A percentile compares a stretch with the other conserved stretches of the same genome.
These are phyloP conservation scores for Drosophila kanapiae DNA, from an alignment of 1,140 invertebrate genomes.

Conservation along the genomic window DNA sequence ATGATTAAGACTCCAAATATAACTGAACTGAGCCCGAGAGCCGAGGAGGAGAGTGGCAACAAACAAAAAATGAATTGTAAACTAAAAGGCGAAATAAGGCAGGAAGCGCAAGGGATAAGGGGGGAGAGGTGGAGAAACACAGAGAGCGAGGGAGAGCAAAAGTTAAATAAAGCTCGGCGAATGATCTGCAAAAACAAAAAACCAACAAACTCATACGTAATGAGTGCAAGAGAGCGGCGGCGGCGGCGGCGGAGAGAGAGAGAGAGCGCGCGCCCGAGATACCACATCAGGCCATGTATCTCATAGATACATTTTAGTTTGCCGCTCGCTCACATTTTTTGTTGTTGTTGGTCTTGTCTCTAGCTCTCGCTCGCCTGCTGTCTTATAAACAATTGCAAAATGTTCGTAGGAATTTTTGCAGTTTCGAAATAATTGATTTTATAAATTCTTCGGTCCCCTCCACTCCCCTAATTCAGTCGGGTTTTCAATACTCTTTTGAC, in stretches of 20 bases:
- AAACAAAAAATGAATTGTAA: constrained; percentile 74
- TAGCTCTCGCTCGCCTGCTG: constrained; percentile 30
- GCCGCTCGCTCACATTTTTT: constrained; percentile 66
- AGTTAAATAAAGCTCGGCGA: constrained; percentile 82
- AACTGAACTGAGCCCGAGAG: constrained; percentile 70
- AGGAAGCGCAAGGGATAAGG: constrained; percentile 10
- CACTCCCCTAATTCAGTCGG: not conserved
- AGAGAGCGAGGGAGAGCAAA: constrained; percentile 61
- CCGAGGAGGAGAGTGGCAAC: constrained; percentile 51
- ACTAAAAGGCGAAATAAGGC: constrained; percentile 37
- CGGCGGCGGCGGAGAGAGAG: too few species aligned
- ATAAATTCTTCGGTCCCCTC: constrained; percentile 71
- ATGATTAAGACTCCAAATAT: constrained; percentile 85
- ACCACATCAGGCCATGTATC: constrained; percentile 78
- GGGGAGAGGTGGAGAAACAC: not conserved
- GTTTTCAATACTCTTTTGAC: constrained; percentile 2
- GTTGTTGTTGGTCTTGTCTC: constrained; percentile 10
- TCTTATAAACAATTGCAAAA: constrained; percentile 82
- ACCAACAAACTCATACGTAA: constrained; percentile 78
- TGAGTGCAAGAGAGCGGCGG: constrained; percentile 43
- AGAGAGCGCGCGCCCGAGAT: constrained; percentile 12
- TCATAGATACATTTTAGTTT: constrained; percentile 77
- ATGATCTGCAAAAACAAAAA: constrained; percentile 79
- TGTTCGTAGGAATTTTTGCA: constrained; percentile 80
- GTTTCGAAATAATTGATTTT: constrained; percentile 84